Percentiles rank a stretch among this genome's conserved stretches.
These are phyloP conservation scores for Blennius ocellaris DNA, from an alignment of 2,113 vertebrate species.

Conservation along the genomic window DNA sequence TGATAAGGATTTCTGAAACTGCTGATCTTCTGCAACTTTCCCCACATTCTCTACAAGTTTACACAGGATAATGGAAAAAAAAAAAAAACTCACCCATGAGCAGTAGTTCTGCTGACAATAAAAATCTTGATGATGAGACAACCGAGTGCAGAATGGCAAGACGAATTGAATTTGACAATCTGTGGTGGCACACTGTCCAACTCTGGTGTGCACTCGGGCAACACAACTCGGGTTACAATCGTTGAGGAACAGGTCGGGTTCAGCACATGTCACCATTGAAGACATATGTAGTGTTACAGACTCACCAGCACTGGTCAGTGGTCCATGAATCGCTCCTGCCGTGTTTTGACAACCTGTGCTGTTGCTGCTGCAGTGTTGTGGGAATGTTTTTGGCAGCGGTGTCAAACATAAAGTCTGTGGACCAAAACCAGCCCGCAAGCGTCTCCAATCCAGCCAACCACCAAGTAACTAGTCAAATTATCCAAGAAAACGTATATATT, in stretches of 20 bases:
- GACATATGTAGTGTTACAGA: background rate
- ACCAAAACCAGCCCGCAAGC: too few relatives aligned
- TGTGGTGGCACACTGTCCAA: background rate
- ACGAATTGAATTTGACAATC: background rate
- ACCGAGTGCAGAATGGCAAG: background rate
- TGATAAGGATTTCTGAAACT: background rate
- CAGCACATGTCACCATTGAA: background rate
- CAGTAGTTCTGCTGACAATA: background rate
- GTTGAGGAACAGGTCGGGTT: background rate
- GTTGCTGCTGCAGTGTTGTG: background rate
- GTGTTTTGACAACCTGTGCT: background rate
- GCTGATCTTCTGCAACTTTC: background rate
- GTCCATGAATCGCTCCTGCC: background rate
- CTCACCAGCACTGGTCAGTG: background rate
- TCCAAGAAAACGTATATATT: too few relatives aligned
- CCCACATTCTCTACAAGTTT: background rate
- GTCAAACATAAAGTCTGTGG: too few relatives aligned
- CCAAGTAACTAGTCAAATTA: too few relatives aligned
- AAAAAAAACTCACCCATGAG: background rate
- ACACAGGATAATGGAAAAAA: background rate
- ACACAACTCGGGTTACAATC: background rate
- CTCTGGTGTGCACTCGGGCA: background rate
- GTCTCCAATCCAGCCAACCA: too few relatives aligned
- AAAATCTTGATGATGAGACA: background rate
- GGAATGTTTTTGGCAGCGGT: background rate